Evolutionary conservation across 2,113 vertebrate genomes (phyloP).

Genomic region (Cranoglanis bouderius): DNA sequence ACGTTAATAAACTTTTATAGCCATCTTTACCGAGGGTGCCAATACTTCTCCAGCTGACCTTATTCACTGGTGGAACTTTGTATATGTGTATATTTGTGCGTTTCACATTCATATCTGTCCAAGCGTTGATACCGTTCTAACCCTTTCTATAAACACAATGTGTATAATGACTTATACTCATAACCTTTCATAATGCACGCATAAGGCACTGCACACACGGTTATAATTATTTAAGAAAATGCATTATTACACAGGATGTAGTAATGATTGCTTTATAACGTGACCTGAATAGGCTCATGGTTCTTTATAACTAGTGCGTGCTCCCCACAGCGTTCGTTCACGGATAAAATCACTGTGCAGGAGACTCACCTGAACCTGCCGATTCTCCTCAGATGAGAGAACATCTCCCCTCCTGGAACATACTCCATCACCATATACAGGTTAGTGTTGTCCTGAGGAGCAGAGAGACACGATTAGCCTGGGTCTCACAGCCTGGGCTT

Average conservation of each 20-base stretch:
- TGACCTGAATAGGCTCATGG: not conserved
- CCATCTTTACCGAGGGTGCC: not conserved
- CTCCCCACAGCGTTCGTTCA: no score
- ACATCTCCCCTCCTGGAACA: conserved; percentile 91
- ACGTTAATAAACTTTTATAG: not conserved
- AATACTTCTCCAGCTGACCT: not conserved
- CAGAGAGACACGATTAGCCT: not conserved
- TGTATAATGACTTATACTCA: not conserved
- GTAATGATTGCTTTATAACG: not conserved
- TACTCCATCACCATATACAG: conserved; percentile 96
- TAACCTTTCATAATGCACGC: not conserved
- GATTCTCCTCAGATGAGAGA: conserved; percentile 89
- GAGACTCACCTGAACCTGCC: conserved; percentile 84
- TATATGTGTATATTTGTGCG: no score
- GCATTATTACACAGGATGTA: not conserved
- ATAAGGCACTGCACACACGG: not conserved
- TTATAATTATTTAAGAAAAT: not conserved
- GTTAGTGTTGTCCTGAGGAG: conserved; percentile 83
- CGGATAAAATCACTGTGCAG: not conserved
- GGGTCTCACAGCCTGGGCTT: not conserved
- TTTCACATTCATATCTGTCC: no score
- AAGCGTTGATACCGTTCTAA: not conserved
- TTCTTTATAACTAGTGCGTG: not conserved
- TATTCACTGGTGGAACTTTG: not conserved
- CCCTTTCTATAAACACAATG: not conserved